phyloP scores from a whole-genome alignment of 2,888 invertebrate genomes.

The Agonopterix alstromeriana region DNA sequence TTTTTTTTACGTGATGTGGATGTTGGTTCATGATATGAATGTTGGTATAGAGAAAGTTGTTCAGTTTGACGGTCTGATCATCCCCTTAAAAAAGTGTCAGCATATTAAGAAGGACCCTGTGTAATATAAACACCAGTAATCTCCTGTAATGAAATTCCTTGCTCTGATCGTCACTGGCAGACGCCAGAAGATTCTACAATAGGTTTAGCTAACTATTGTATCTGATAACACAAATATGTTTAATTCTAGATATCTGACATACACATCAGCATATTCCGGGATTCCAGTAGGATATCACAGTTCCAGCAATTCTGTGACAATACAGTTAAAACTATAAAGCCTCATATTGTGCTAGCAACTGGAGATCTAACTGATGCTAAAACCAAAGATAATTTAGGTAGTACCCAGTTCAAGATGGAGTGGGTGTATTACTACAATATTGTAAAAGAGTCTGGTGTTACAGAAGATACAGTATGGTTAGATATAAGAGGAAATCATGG shows the following conservation, averaged over 20 bases:
- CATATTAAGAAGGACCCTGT: too few species aligned
- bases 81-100: too few species aligned
- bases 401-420: conserved; percentile 87
- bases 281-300: conserved; percentile 83
- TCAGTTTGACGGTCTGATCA: too few species aligned
- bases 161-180: too few species aligned
- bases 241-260: conserved; percentile 87
- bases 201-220: too few species aligned
- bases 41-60: too few species aligned
- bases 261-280: conserved; percentile 91
- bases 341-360: conserved; percentile 86
- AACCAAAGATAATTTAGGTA: conserved; percentile 85
- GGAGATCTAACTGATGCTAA: conserved; percentile 95
- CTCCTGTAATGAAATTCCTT: too few species aligned
- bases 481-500: conserved; percentile 96
- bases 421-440: conserved; percentile 87
- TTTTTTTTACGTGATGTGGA: too few species aligned
- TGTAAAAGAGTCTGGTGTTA: conserved; percentile 80
- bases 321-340: conserved; percentile 84
- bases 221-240: neutral
- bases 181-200: too few species aligned
- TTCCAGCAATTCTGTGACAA: conserved; percentile 87
- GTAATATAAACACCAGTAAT: too few species aligned
- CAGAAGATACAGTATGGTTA: conserved; percentile 86
- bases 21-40: too few species aligned